A percentile compares a stretch with the other conserved stretches of the same genome.
Conservation (phyloP, 2,113 vertebrate genomes). For the Grallaria varia region DNA sequence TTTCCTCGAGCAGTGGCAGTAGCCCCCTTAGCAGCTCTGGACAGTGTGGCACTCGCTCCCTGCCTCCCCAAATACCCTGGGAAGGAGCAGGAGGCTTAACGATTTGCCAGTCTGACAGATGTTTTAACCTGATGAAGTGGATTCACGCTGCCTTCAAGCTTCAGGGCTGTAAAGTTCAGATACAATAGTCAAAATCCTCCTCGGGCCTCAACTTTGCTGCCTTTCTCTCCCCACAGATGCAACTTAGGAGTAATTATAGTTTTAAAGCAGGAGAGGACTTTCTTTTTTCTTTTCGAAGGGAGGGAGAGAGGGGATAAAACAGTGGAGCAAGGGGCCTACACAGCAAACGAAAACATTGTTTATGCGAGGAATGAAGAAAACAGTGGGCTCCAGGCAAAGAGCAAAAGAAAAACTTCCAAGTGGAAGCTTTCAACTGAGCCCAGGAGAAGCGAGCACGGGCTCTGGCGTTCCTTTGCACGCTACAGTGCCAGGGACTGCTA, state of each 20-base stretch:
- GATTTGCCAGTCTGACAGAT: slow-evolving; percentile 44
- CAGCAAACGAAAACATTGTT: background rate
- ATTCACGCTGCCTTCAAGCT: slow-evolving; percentile 26
- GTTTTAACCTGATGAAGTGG: slow-evolving; percentile 47
- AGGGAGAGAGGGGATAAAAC: background rate
- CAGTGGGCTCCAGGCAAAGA: background rate
- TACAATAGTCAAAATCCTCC: slow-evolving; percentile 20
- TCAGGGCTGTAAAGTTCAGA: slow-evolving; percentile 16
- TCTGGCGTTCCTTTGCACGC: background rate
- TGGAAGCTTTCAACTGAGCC: background rate
- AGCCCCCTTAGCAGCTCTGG: background rate
- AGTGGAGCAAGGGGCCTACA: background rate
- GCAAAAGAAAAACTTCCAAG: slow-evolving; percentile 22
- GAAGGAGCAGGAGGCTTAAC: slow-evolving; percentile 32
- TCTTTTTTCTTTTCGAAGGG: background rate
- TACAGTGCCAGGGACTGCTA: background rate
- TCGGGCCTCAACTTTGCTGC: background rate
- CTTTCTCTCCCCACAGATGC: background rate
- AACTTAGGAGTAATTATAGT: background rate
- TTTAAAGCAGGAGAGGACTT: background rate
- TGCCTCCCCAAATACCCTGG: background rate
- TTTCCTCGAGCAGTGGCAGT: background rate
- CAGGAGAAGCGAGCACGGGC: background rate
- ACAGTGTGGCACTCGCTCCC: background rate
- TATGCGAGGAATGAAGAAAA: background rate